Conservation (phyloP, 2,888 invertebrate species). For the Nomada flava region DNA sequence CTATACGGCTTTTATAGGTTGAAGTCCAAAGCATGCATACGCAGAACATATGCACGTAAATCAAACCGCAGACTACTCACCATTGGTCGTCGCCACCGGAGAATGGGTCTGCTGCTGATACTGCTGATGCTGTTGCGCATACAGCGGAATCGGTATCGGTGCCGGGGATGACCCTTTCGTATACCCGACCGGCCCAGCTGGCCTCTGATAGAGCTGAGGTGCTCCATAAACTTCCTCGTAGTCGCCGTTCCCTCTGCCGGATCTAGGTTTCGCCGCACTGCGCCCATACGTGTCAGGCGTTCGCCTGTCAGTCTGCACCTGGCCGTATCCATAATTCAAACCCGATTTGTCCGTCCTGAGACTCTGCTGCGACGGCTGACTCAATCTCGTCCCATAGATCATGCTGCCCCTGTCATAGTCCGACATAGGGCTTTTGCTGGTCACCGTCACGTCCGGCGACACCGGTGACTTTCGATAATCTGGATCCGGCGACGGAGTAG, state of each 20-base stretch:
- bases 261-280: conserved; percentile 84
- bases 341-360: conserved; percentile 81
- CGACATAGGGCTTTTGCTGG: conserved; percentile 76
- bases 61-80: conserved; percentile 50
- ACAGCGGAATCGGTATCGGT: conserved; percentile 78
- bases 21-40: no score
- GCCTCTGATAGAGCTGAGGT: conserved; percentile 80
- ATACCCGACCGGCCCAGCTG: conserved; percentile 76
- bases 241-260: conserved; percentile 85
- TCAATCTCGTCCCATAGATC: conserved; percentile 65
- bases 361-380: conserved; percentile 74
- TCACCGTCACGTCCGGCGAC: conserved; percentile 73
- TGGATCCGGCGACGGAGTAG: conserved; percentile 87
- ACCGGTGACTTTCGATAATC: conserved; percentile 78
- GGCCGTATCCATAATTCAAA: conserved; percentile 82
- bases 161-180: conserved; percentile 73
- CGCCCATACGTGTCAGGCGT: conserved; percentile 93
- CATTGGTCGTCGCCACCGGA: conserved; percentile 61
- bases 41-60: no score
- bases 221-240: conserved; percentile 91
- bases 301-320: conserved; percentile 87
- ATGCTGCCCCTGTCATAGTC: conserved; percentile 80
- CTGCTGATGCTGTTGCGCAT: conserved; percentile 76
- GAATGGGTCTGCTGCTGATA: conserved; percentile 67
- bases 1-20: no score